Conservation (phyloP, 2,888 invertebrate genomes). For the Heliconius erato region DNA sequence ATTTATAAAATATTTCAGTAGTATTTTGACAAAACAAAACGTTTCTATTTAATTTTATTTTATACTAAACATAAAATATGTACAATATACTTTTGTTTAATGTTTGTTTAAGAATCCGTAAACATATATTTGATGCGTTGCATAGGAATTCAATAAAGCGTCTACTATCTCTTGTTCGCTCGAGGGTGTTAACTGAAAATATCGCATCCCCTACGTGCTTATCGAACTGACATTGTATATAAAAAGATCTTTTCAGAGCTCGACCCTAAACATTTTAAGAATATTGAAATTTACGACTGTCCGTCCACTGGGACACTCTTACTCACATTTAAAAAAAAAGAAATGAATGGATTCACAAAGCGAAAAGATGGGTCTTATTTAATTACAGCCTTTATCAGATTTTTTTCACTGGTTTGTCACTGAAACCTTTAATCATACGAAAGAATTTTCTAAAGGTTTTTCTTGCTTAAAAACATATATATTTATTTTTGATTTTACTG, state of each 20-base stretch:
- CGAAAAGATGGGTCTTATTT: slow-evolving; percentile 44
- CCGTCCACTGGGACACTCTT: slow-evolving; percentile 61
- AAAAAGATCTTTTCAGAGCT: slow-evolving; percentile 71
- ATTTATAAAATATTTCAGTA: too few species aligned
- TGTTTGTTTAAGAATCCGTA: slow-evolving; percentile 29
- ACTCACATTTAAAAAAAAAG: slow-evolving; percentile 42
- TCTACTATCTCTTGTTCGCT: slow-evolving; percentile 63
- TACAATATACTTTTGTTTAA: neutral
- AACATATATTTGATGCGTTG: slow-evolving; percentile 50
- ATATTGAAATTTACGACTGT: slow-evolving; percentile 75
- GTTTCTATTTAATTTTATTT: neutral
- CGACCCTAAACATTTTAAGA: slow-evolving; percentile 71
- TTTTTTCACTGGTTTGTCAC: neutral
- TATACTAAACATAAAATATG: neutral
- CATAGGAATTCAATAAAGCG: slow-evolving; percentile 66
- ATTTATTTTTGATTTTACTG: neutral
- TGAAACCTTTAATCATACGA: neutral
- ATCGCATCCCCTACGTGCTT: slow-evolving; percentile 72
- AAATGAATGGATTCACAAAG: slow-evolving; percentile 54
- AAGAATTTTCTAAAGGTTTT: neutral
- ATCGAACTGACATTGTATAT: slow-evolving; percentile 69
- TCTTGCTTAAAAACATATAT: neutral
- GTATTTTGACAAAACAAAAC: neutral
- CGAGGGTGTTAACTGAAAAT: slow-evolving; percentile 63
- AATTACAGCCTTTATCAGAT: slow-evolving; percentile 41